Evolutionary conservation across 2,888 invertebrate genomes (phyloP), one percentile per base, ranked within the genome.

Genomic region (Lasioglossum leucozonium): DNA sequence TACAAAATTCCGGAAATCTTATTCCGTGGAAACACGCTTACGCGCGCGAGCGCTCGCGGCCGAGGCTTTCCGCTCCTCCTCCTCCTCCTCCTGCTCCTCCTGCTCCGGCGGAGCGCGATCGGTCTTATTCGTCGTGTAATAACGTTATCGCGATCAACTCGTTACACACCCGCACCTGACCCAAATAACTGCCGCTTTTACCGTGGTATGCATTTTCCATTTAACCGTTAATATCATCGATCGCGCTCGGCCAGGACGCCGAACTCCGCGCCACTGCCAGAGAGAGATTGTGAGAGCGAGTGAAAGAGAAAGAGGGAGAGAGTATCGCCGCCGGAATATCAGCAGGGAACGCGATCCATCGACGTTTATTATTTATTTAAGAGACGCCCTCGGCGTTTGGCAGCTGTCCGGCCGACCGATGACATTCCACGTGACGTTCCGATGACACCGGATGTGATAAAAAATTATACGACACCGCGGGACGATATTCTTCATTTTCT

Each of bases 341-440:
- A 16, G 22, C n/a, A 13, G 51, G 47, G 18, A 18, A 18, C 72
- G 81, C 72, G 81, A 69, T 77, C 67, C 76, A 72, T n/a, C 79
- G 75, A 26, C 85, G 80, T 88, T 89, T 82, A 85, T 88, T 87
- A 87, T 85, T 89, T 88, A 89, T 87, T 89, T 84, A 85, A 77
- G 74, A 79, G 73, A 77, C 75, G 81, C 77, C 85, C 88, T 87
- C 84, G 44, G 84, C 72, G 81, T 77, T 73, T 40, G 51, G 30
- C 79, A 30, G 55, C 8, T 47, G 65, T 85, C 72, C 34, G 51
- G 44, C 55, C 26, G n/a, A 74, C 69, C 18, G 65, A 81, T 65
- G 65, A 62, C 80, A 62, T 47, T 51, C 47, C 26, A 18, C 26
- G n/a, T 44, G 79, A 72, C 69, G 74, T 47, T 30, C 34, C 44